Evolutionary conservation across 1,140 invertebrate genomes (phyloP).

Genomic region (Samia ricini): DNA sequence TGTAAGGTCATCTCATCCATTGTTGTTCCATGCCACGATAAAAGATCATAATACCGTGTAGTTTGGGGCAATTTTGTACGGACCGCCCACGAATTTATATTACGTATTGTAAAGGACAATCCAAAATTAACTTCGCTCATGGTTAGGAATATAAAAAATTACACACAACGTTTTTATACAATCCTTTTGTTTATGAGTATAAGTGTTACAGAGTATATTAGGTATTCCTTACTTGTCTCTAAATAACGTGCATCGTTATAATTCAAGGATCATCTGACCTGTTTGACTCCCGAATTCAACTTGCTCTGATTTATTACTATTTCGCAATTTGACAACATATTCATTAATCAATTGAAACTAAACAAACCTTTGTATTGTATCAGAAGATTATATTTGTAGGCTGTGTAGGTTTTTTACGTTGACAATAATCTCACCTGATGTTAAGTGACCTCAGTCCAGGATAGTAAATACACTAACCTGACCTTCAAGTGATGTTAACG

Average conservation of each 20-base stretch:
- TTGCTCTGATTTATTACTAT: conserved; percentile 1
- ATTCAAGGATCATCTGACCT: conserved; percentile 24
- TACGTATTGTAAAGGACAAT: conserved; percentile 32
- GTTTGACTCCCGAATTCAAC: conserved; percentile 14
- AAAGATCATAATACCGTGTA: conserved; percentile 63
- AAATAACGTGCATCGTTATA: conserved; percentile 16
- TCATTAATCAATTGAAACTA: neutral
- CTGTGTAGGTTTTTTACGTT: no score
- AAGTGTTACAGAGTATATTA: neutral
- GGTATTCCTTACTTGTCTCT: conserved; percentile 5
- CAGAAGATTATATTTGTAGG: no score
- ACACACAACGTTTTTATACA: neutral
- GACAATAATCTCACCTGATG: no score
- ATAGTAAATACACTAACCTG: no score
- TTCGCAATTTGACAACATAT: neutral
- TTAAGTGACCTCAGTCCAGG: no score
- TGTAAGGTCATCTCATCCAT: conserved; percentile 59
- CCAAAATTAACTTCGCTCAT: conserved; percentile 3
- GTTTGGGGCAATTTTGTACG: conserved; percentile 59
- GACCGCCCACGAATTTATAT: conserved; percentile 40
- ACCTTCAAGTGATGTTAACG: no score
- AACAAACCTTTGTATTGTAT: neutral
- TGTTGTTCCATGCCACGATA: conserved; percentile 55
- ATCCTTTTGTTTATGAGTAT: neutral
- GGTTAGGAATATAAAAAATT: neutral